Evolutionary conservation across 2,113 vertebrate species (phyloP).

Genomic region (cattle (Bos taurus)): ARS-UCD2.0 NC_037335.1:86364501-86365000

Average conservation of each 20-base stretch:
- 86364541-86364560: background rate
- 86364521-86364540: background rate
- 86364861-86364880: background rate
- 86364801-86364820: background rate
- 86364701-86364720: background rate
- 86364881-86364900: background rate
- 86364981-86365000: background rate
- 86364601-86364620: background rate
- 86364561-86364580: background rate
- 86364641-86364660: no score
- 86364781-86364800: background rate
- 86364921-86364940: background rate
- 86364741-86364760: background rate
- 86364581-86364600: background rate
- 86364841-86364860: background rate
- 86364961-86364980: background rate
- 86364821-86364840: fast-evolving
- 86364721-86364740: background rate
- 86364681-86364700: background rate
- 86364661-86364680: background rate
- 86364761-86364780: background rate
- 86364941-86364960: background rate
- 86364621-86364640: no score
- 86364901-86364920: background rate
- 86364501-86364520: background rate